Base-by-base conservation (phyloP, 2,797 vertebrate species). In the Typhlichthys eigenmanni region DNA sequence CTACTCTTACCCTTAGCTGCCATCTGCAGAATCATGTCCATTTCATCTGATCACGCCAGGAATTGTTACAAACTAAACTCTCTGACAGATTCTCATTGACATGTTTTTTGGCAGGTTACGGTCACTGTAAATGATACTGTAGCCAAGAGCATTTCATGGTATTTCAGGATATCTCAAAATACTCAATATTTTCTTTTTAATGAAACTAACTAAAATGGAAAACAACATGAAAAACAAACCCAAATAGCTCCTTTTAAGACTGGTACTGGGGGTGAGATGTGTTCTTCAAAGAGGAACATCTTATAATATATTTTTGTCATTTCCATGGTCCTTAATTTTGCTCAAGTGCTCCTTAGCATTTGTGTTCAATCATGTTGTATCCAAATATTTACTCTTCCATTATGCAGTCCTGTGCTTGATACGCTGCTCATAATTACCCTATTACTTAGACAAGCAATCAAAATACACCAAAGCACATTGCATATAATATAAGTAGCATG, bases 271-370 rank as follows among this genome's bases (percentile, higher is more conserved):
- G 60, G 34, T 68, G 29, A 59, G 12, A 9, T 38, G 11, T 54
- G 4, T 48, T 48, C 47, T 51, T 51, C 49, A 51, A 51, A 17
- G 14, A 17, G 49, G n/a, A 17, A 16, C 17, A n/a, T 16, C 49
- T 51, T 51, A 17, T 51, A 7, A 45, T 47, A 58, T 24, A 38
- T 34, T 43, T 56, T 59, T 69, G 29, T 1, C 50, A 57, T 73
- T 62, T 56, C 4, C 66, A 59, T 10, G 49, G 63, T 50, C 13
- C 55, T 54, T 54, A 7, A 17, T 51, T 6, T 51, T 51, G 49
- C 49, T 51, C 14, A 54, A 54, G 46, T 75, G 54, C 29, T 24
- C 63, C 58, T 54, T 32, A 19, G 13, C 67, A 67, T 63, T 48
- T 71, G 13, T 55, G 71, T 69, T 64, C 34, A 52, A 14, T 55